Evolutionary conservation across 92 coral and sea anemone genomes (phyloP), one percentile per base, ranked within the genome.

Genomic region (Micromussa lordhowensis): DNA sequence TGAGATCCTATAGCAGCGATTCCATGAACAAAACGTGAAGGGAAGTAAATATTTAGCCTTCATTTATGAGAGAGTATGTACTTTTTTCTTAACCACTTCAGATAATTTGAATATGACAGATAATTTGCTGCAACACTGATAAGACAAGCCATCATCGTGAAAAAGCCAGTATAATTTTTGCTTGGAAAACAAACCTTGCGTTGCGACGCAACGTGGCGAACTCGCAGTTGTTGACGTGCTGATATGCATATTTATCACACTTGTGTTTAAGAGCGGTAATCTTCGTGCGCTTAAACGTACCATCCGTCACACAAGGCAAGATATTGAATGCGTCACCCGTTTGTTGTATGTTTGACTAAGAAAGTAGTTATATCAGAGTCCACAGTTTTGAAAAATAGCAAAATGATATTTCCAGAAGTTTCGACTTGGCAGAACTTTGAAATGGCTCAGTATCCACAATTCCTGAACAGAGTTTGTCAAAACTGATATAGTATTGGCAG

Each of bases 191-290:
- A 32, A 73, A 17, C 21, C 78, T 53, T 73, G 49, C 78, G 49
- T 19, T 34, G 53, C 49, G 18, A 73, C 26, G 22, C 78, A 73
- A 73, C 78, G n/a, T 34, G 26, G 26, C 19, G 51, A 34, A 36
- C 44, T 18, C 1, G 49, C 24, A 32, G 51, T 7, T 22, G 49
- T 36, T 73, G 26, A 36, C 48, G 78, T 73, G 78, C 77, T 21
- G 53, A 73, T 73, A 73, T 32, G 78, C 44, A 73, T 73, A 73
- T 73, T 73, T 66, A 26, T 66, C 34, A 26, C 71, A 32, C 71
- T 66, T 66, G 32, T 11, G 34, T 28, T 61, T 28, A 66, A 66
- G 71, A 66, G 71, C 71, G 1, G 28, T 13, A 26, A 9, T 26
- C 30, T 22, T 15, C 18, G 34, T 1, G 28, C 29, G 68, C 68